phyloP scores from a whole-genome alignment of 2,888 invertebrate species.

The Drosophila nr. perissopoda region DNA sequence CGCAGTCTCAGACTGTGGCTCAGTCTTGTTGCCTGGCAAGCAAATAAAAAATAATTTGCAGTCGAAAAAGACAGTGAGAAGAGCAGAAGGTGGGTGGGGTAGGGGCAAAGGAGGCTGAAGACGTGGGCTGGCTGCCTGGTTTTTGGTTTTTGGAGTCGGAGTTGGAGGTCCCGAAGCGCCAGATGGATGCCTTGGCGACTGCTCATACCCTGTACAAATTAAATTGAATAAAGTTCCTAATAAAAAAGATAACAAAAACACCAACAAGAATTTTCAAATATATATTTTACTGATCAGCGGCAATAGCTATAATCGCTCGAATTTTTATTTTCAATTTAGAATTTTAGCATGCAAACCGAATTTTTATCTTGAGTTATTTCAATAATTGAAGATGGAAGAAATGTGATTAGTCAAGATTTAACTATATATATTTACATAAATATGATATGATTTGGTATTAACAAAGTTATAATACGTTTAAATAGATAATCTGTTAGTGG shows the following conservation, averaged over 20 bases:
- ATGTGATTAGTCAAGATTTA: neutral
- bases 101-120: slow-evolving; percentile 10
- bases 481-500: neutral
- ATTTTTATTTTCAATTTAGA: neutral
- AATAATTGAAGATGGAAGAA: too few relatives aligned
- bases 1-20: slow-evolving; percentile 15
- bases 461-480: neutral
- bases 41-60: slow-evolving; percentile 79
- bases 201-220: slow-evolving; percentile 19
- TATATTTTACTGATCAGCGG: neutral
- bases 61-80: slow-evolving; percentile 65
- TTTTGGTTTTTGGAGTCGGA: slow-evolving; percentile 7
- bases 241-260: neutral
- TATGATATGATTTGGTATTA: neutral
- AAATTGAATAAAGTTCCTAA: neutral
- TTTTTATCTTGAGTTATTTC: neutral
- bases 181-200: slow-evolving; percentile 12
- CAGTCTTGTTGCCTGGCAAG: slow-evolving; percentile 49
- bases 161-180: slow-evolving; percentile 8
- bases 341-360: neutral
- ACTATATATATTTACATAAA: neutral
- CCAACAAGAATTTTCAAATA: neutral
- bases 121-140: slow-evolving; percentile 21
- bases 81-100: slow-evolving; percentile 3
- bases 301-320: neutral